Evolutionary conservation across 2,113 vertebrate genomes (phyloP), one percentile per base, ranked within the genome.

Genomic region (Crotalus horridus): DNA sequence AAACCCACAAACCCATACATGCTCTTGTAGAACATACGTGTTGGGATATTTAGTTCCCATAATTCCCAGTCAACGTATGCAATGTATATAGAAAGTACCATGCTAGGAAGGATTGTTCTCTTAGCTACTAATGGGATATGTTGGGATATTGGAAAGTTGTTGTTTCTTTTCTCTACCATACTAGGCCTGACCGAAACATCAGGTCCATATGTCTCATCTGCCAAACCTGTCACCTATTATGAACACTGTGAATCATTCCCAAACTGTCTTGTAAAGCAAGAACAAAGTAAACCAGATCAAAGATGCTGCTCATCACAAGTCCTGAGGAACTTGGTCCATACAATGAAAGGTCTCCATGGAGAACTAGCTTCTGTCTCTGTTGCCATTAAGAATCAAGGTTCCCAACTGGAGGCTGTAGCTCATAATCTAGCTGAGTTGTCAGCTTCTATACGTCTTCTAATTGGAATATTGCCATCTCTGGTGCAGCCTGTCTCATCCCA

Each of bases 341-440:
- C 94, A 51, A 87, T 95, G 90, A 89, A 21, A 64, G 89, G 81
- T 29, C 92, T 95, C 23, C 94, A 89, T 43, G 91, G 89, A 15
- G 94, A 95, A 29, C 55, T 96, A 51, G 90, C 0, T 13, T 87
- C 90, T 48, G 87, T 95, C 4, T 85, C 92, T 11, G 43, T 54
- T 5, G 55, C 58, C 39, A 92, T 93, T 89, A 74, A 26, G 33
- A 51, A 89, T 61, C 89, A 93, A 26, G 54, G 61, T 7, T 87
- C 46, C 33, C 92, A 92, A 15, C 21, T 95, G 53, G 87, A 87
- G 10, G 46, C 93, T 24, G 24, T 95, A 7, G 59, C 93, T 6
- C 55, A 13, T 53, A 92, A 86, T 88, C 24, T 95, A 46, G 46
- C 91, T 4, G 51, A 93, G 7, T 51, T 94, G 54, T 0, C 90